Evolutionary conservation across 2,797 vertebrate species (phyloP), one percentile per base, ranked within the genome.

Genomic region (Iguana delicatissima): DNA sequence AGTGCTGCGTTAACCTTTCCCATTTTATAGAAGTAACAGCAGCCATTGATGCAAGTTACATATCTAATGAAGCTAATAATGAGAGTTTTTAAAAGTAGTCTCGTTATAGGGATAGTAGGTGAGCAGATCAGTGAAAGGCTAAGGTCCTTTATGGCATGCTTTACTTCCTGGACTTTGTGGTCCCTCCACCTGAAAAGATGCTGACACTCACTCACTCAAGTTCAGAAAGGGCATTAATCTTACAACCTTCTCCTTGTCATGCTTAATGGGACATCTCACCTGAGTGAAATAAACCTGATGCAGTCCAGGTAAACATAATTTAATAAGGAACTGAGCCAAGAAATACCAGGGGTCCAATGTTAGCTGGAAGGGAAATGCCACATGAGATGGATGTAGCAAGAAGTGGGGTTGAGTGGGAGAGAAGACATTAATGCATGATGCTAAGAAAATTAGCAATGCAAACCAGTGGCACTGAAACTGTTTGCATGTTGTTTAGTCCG

Each of bases 11-110:
- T 98, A 97, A 98, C 97, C 97, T 97, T 96, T 97, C 94, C 97
- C 95, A 96, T 97, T 97, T 98, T 98, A 98, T 97, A 96, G 91
- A 89, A 95, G 95, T 98, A 97, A 97, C 97, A 97, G 97, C 96
- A 97, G 96, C 96, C 97, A 97, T 96, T 97, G 97, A 98, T 98
- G 98, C 98, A 98, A 98, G 97, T 97, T 97, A 98, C 97, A 97
- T 97, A 98, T 97, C 97, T 98, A 98, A 98, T 98, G 98, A 98
- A 98, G 98, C 98, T 96, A 97, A 98, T 98, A 98, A 98, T 98
- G 98, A 98, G 98, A 96, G 97, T 98, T 97, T 98, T 98, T 98
- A 98, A 98, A 98, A 98, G 97, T 97, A 97, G 97, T 97, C 97
- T 97, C 97, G 96, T 98, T 98, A 97, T 96, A 98, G 96, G 95